Percentiles rank a stretch among this genome's conserved stretches.
Evolutionary conservation across 2,113 vertebrate genomes (phyloP).

Genomic region (Spea multiplicata): DNA sequence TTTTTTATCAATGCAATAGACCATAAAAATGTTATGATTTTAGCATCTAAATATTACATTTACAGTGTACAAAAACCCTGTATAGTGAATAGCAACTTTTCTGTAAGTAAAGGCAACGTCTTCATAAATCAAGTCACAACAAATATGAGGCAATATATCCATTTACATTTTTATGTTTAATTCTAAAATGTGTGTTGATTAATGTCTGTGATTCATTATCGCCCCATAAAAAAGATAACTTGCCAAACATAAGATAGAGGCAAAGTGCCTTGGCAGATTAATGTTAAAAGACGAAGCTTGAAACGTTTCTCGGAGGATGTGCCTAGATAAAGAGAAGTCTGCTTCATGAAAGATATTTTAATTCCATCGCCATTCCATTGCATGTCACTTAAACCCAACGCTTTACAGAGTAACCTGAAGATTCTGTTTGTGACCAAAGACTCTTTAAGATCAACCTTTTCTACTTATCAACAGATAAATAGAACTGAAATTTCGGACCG

Average conservation of each 20-base stretch:
- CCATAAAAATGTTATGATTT: too few relatives aligned
- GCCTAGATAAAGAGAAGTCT: neutral
- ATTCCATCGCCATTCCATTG: too few relatives aligned
- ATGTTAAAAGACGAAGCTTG: constrained; percentile 2
- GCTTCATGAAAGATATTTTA: neutral
- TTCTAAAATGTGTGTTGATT: constrained; percentile 15
- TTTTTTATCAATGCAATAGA: too few relatives aligned
- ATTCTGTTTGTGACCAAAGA: too few relatives aligned
- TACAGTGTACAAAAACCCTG: too few relatives aligned
- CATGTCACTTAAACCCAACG: too few relatives aligned
- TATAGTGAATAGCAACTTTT: neutral
- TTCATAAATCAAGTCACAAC: neutral
- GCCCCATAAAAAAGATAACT: constrained; percentile 1
- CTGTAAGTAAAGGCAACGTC: neutral
- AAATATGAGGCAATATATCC: neutral
- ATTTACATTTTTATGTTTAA: neutral
- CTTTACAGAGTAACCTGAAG: too few relatives aligned
- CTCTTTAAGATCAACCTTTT: too few relatives aligned
- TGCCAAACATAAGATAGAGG: constrained; percentile 4
- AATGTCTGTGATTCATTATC: constrained; percentile 1
- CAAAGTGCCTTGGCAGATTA: constrained; percentile 12
- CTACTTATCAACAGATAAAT: too few relatives aligned
- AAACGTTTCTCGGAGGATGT: constrained; percentile 1
- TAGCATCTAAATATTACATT: too few relatives aligned
- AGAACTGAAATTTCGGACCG: too few relatives aligned